phyloP scores from a whole-genome alignment of 2,888 invertebrate genomes.

The Diachrysia chrysitis region DNA sequence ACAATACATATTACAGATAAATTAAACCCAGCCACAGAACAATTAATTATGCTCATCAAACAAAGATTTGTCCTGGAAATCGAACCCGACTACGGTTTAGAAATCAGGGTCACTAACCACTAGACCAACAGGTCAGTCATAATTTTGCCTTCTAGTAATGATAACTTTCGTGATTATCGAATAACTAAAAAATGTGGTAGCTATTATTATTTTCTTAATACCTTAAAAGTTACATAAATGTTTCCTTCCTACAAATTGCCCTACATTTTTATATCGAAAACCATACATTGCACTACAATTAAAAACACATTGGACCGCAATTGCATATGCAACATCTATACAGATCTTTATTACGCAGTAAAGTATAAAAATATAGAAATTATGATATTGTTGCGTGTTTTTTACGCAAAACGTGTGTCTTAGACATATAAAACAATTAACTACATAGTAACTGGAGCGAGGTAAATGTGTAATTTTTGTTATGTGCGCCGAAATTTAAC shows the following conservation, averaged over 20 bases:
- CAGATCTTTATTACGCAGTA: constrained; percentile 42
- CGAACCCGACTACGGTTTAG: too few species aligned
- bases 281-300: constrained; percentile 47
- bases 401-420: constrained; percentile 56
- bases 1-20: too few species aligned
- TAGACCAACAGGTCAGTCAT: too few species aligned
- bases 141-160: too few species aligned
- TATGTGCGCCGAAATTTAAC: constrained; percentile 26
- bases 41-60: too few species aligned
- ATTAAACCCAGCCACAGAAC: too few species aligned
- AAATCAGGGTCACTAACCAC: too few species aligned
- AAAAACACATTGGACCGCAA: constrained; percentile 48
- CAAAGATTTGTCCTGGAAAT: too few species aligned
- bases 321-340: constrained; percentile 33
- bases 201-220: too few species aligned
- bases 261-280: constrained; percentile 20
- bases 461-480: constrained; percentile 43
- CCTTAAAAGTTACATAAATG: background rate
- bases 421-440: constrained; percentile 51
- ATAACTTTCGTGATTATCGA: too few species aligned
- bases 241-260: background rate
- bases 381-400: constrained; percentile 35
- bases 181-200: too few species aligned
- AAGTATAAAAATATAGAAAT: constrained; percentile 40
- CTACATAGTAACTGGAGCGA: constrained; percentile 53